These are phyloP conservation scores for Hofmannophila pseudospretella DNA, from an alignment of 2,888 invertebrate genomes.

Conservation along the genomic window DNA sequence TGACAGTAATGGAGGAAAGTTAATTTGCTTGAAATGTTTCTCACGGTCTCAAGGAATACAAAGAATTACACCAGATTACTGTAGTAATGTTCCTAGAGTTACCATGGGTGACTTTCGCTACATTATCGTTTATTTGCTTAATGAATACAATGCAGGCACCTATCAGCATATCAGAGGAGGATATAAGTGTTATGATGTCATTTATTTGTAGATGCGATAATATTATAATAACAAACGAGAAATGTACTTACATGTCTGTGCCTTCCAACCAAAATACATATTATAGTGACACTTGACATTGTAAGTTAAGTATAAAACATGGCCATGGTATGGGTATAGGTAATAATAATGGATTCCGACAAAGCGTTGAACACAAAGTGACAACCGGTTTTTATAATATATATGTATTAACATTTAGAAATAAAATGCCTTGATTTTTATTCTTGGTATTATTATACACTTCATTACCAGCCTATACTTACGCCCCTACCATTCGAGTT, in stretches of 20 bases:
- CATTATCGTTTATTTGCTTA: slow-evolving; percentile 22
- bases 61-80: slow-evolving; percentile 30
- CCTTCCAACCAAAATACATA: too few relatives aligned
- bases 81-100: slow-evolving; percentile 14
- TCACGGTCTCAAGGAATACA: slow-evolving; percentile 53
- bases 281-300: too few relatives aligned
- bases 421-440: too few relatives aligned
- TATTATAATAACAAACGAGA: slow-evolving; percentile 7
- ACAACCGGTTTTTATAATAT: too few relatives aligned
- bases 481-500: too few relatives aligned
- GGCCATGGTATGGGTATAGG: too few relatives aligned
- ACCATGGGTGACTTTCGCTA: slow-evolving; percentile 22
- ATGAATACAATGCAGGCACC: slow-evolving; percentile 16
- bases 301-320: too few relatives aligned
- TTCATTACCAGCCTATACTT: too few relatives aligned
- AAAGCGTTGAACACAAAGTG: too few relatives aligned
- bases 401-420: too few relatives aligned
- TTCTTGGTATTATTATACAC: too few relatives aligned
- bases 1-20: slow-evolving; percentile 63
- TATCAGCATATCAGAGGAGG: slow-evolving; percentile 14
- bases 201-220: slow-evolving; percentile 22
- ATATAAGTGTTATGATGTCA: slow-evolving; percentile 23
- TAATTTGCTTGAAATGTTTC: slow-evolving; percentile 59
- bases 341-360: too few relatives aligned
- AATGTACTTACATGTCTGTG: background rate